Percentiles rank a stretch among this genome's conserved stretches.
Evolutionary conservation across 2,113 vertebrate species (phyloP).

Genomic region (Semnopithecus entellus): DNA sequence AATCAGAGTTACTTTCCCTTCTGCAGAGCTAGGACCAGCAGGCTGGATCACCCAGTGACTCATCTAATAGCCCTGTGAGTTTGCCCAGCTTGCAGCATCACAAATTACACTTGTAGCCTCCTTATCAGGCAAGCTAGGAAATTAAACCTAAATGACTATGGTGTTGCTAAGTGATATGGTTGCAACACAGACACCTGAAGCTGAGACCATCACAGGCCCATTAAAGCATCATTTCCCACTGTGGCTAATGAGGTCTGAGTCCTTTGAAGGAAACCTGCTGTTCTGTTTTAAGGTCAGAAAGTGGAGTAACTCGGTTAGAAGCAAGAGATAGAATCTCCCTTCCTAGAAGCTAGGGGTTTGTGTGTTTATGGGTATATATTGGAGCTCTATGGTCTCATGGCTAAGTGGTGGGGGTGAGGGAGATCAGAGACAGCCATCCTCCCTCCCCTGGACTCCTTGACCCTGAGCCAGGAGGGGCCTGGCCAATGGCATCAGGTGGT

Average conservation of each 20-base stretch:
- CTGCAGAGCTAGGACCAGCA: background rate
- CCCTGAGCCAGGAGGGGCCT: no score
- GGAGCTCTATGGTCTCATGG: background rate
- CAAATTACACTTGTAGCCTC: conserved; percentile 42
- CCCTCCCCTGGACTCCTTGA: background rate
- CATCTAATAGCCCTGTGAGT: background rate
- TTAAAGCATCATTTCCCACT: conserved; percentile 54
- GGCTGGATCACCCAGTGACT: conserved; percentile 27
- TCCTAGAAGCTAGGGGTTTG: background rate
- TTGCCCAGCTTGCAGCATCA: background rate
- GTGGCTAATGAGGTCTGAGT: conserved; percentile 43
- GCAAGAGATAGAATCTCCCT: conserved; percentile 44
- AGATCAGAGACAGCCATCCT: background rate
- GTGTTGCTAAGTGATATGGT: conserved; percentile 70
- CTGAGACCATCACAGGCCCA: background rate
- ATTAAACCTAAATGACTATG: conserved; percentile 61
- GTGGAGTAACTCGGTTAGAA: conserved; percentile 63
- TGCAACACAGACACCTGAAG: conserved; percentile 54
- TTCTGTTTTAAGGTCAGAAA: conserved; percentile 72
- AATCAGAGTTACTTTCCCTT: conserved; percentile 69
- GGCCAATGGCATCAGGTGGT: background rate
- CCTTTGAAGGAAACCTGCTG: conserved; percentile 50
- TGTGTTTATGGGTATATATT: no score
- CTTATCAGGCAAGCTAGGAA: conserved; percentile 74
- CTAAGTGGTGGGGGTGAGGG: background rate